phyloP scores from a whole-genome alignment of 2,888 invertebrate genomes.

The Himalopsyche anomala region DNA sequence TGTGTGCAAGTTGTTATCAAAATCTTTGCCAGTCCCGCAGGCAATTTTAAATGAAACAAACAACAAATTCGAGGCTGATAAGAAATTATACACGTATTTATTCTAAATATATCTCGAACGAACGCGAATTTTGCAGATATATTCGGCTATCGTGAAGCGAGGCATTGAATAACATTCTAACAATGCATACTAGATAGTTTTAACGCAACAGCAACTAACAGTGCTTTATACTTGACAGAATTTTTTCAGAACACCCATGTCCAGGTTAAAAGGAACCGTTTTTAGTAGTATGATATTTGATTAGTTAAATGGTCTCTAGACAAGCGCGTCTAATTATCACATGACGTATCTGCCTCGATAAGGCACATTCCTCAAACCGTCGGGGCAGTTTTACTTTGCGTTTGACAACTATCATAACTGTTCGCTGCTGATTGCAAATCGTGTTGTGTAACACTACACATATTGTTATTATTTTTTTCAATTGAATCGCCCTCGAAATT shows the following conservation, averaged over 20 bases:
- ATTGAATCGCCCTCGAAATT: slow-evolving; percentile 27
- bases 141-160: neutral
- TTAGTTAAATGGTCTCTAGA: too few species aligned
- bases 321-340: too few species aligned
- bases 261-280: too few species aligned
- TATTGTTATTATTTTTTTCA: neutral
- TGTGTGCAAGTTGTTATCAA: neutral
- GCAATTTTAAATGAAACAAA: slow-evolving; percentile 31
- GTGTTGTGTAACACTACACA: neutral
- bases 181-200: neutral
- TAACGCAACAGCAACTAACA: neutral
- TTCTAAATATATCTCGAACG: slow-evolving; percentile 21
- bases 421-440: neutral
- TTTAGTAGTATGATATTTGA: too few species aligned
- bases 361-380: too few species aligned
- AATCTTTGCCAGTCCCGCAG: neutral
- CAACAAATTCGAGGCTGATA: neutral
- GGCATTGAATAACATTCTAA: neutral
- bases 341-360: too few species aligned
- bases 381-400: too few species aligned
- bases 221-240: too few species aligned
- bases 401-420: too few species aligned
- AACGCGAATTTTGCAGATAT: neutral
- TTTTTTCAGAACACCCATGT: too few species aligned
- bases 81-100: neutral